These are phyloP conservation scores for Morone chrysops DNA, from an alignment of 2,113 vertebrate species.

Conservation along the genomic window DNA sequence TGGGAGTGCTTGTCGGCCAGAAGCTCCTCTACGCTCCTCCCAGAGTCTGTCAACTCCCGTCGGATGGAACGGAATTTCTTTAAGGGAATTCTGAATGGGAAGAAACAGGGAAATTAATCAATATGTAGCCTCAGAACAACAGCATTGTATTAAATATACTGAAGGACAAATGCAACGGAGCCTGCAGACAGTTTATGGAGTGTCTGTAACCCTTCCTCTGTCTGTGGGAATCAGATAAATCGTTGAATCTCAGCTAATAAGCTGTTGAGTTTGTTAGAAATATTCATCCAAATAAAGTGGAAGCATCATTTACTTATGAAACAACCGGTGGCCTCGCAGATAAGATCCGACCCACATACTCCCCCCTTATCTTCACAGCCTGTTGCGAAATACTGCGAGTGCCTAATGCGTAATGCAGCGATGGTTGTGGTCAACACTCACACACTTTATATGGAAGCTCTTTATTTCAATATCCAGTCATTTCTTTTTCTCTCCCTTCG, in stretches of 20 bases:
- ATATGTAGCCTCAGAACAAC: background rate
- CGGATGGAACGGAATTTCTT: constrained; percentile 91
- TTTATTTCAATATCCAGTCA: background rate
- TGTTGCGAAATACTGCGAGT: background rate
- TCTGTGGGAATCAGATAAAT: no score
- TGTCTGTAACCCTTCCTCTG: no score
- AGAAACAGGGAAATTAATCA: background rate
- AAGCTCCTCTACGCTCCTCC: constrained; percentile 79
- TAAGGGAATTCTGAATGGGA: constrained; percentile 86
- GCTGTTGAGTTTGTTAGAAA: no score
- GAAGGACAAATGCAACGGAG: background rate
- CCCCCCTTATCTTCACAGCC: background rate
- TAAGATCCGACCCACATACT: background rate
- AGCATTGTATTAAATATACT: no score
- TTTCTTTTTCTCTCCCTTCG: no score
- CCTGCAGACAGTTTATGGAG: no score
- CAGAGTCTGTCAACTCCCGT: constrained; percentile 84
- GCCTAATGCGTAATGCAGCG: background rate
- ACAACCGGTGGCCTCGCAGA: background rate
- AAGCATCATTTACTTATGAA: no score
- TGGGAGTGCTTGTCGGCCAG: constrained; percentile 65
- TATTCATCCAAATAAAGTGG: no score
- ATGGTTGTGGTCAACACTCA: background rate
- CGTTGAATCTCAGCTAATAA: no score
- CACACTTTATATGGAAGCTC: no score